Conservation (phyloP, 2,888 invertebrate genomes). For the Boloria selene region DNA sequence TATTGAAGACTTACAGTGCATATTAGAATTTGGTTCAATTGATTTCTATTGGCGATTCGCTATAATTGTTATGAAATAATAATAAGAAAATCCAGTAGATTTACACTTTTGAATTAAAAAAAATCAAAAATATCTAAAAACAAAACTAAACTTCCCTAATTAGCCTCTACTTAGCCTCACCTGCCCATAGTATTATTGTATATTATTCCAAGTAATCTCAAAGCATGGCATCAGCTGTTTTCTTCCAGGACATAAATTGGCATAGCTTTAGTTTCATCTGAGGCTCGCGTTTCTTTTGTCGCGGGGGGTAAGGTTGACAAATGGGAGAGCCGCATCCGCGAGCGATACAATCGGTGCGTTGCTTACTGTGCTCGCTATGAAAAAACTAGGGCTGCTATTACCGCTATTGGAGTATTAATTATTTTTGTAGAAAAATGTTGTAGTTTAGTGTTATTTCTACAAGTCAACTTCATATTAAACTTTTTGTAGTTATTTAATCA, state of each 20-base stretch:
- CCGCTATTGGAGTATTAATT: too few species aligned
- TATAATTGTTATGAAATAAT: too few species aligned
- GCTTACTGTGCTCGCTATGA: constrained; percentile 83
- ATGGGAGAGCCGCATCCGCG: constrained; percentile 82
- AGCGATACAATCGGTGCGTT: constrained; percentile 82
- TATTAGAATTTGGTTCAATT: too few species aligned
- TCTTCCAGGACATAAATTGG: constrained; percentile 61
- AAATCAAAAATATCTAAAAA: too few species aligned
- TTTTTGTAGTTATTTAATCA: neutral
- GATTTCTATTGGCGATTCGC: too few species aligned
- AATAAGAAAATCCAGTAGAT: too few species aligned
- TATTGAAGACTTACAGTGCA: too few species aligned
- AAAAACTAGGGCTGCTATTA: constrained; percentile 79
- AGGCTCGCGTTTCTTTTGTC: constrained; percentile 72
- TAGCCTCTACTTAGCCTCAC: constrained; percentile 3
- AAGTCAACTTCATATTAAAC: too few species aligned
- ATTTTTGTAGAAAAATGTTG: neutral
- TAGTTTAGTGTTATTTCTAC: too few species aligned
- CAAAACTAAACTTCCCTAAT: neutral
- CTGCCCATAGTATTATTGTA: neutral
- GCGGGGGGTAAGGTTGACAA: constrained; percentile 78
- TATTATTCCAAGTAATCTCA: neutral
- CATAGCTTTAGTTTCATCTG: constrained; percentile 69
- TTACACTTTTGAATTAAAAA: too few species aligned
- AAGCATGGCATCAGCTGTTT: constrained; percentile 31